These are phyloP conservation scores for Epiblema foenella DNA, from an alignment of 2,888 invertebrate species.

Conservation along the genomic window DNA sequence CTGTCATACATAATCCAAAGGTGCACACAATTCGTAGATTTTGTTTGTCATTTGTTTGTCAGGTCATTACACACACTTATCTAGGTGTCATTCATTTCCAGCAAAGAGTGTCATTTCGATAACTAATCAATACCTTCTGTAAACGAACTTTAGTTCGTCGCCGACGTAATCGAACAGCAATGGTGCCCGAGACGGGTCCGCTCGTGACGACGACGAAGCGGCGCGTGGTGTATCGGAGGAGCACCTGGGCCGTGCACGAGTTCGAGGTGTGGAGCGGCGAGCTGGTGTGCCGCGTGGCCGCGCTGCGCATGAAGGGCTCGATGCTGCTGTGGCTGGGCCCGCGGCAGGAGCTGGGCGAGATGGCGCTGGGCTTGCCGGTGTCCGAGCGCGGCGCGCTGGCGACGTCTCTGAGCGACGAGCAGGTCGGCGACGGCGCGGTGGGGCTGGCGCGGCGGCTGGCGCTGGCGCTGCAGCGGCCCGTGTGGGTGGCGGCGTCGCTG, in stretches of 20 bases:
- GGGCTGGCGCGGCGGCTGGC: constrained; percentile 50
- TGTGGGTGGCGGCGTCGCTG: constrained; percentile 39
- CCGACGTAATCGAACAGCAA: not conserved
- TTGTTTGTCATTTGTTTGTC: constrained; percentile 1
- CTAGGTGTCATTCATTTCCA: too few species aligned
- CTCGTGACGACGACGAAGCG: constrained; percentile 18
- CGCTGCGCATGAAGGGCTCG: constrained; percentile 62
- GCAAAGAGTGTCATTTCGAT: not conserved
- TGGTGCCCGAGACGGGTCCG: constrained; percentile 18
- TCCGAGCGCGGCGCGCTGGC: constrained; percentile 46
- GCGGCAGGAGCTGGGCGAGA: constrained; percentile 52
- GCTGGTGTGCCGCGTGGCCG: constrained; percentile 59
- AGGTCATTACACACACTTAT: too few species aligned
- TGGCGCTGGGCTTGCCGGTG: constrained; percentile 60
- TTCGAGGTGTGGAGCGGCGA: constrained; percentile 69
- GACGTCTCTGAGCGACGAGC: constrained; percentile 45
- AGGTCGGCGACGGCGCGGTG: constrained; percentile 44
- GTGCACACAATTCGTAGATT: not conserved
- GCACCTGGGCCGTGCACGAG: constrained; percentile 65
- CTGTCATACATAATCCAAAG: not conserved
- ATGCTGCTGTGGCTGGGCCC: constrained; percentile 67
- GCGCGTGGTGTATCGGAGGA: constrained; percentile 48
- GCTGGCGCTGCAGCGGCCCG: constrained; percentile 43
- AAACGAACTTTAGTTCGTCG: not conserved
- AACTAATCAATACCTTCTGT: not conserved